Percentiles rank a stretch among this genome's conserved stretches.
Conservation (phyloP, 2,888 invertebrate species). For the Enoplolaimus lenunculus region DNA sequence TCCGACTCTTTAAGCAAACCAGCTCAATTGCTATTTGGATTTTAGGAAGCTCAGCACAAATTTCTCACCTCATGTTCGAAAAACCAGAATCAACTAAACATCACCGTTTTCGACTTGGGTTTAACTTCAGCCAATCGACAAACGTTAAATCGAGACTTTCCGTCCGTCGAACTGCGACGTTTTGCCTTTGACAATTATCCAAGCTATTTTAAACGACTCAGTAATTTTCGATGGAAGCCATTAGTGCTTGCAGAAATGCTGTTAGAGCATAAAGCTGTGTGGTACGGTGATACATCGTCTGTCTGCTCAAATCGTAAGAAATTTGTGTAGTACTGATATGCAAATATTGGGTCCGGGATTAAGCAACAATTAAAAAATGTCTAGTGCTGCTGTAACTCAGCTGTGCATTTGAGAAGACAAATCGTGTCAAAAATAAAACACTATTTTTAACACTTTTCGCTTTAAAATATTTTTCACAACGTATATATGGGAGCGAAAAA, state of each 20-base stretch:
- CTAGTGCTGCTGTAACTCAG: too few relatives aligned
- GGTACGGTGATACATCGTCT: background rate
- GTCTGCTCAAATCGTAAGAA: background rate
- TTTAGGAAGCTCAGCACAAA: background rate
- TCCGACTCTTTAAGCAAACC: too few relatives aligned
- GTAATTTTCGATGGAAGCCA: background rate
- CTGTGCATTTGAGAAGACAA: too few relatives aligned
- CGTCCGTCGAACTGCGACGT: background rate
- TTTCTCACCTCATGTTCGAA: background rate
- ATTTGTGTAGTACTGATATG: too few relatives aligned
- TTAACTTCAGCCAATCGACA: background rate
- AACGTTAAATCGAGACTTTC: background rate
- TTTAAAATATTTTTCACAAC: too few relatives aligned
- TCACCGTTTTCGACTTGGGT: background rate
- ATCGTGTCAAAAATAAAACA: too few relatives aligned
- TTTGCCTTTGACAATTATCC: background rate
- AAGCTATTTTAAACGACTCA: background rate
- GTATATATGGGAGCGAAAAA: too few relatives aligned
- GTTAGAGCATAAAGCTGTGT: background rate
- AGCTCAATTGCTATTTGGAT: background rate
- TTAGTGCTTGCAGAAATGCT: background rate
- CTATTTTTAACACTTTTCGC: too few relatives aligned
- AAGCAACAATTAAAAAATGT: too few relatives aligned
- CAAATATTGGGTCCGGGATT: too few relatives aligned
- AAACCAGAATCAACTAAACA: background rate